These are phyloP conservation scores for Xiphias gladius DNA, from an alignment of 2,113 vertebrate genomes.

Conservation along the genomic window DNA sequence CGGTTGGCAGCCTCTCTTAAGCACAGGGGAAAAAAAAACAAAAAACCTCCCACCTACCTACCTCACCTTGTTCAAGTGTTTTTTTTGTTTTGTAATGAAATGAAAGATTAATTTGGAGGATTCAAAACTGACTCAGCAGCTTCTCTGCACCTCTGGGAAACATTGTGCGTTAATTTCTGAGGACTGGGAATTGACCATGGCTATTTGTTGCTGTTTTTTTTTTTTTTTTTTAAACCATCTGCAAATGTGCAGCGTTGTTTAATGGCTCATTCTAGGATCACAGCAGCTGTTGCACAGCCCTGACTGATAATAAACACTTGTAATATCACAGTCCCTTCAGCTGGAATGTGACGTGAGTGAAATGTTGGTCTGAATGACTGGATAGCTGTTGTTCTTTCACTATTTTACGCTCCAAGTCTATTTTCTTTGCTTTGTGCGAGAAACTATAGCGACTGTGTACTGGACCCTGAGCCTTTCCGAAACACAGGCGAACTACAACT, in stretches of 20 bases:
- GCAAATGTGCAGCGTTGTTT: not conserved
- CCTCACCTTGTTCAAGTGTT: not conserved
- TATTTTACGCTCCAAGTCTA: too few relatives aligned
- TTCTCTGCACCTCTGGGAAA: not conserved
- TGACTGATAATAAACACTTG: not conserved
- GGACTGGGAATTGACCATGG: not conserved
- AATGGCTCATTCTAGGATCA: not conserved
- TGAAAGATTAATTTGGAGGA: not conserved
- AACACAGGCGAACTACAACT: too few relatives aligned
- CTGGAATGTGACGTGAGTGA: not conserved
- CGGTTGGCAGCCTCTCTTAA: not conserved
- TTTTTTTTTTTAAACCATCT: not conserved
- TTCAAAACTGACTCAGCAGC: not conserved
- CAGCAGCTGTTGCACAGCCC: not conserved
- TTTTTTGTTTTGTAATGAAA: conserved; percentile 1
- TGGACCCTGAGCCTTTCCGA: too few relatives aligned
- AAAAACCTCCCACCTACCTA: not conserved
- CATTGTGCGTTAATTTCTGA: not conserved
- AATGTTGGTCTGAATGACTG: not conserved
- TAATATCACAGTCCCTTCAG: not conserved
- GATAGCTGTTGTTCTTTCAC: too few relatives aligned
- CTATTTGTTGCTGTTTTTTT: not conserved
- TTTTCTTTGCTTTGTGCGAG: too few relatives aligned
- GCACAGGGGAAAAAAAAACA: not conserved
- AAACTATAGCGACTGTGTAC: too few relatives aligned